Evolutionary conservation across 2,888 invertebrate species (phyloP), one percentile per base, ranked within the genome.

Genomic region (Tortricodes alternella): DNA sequence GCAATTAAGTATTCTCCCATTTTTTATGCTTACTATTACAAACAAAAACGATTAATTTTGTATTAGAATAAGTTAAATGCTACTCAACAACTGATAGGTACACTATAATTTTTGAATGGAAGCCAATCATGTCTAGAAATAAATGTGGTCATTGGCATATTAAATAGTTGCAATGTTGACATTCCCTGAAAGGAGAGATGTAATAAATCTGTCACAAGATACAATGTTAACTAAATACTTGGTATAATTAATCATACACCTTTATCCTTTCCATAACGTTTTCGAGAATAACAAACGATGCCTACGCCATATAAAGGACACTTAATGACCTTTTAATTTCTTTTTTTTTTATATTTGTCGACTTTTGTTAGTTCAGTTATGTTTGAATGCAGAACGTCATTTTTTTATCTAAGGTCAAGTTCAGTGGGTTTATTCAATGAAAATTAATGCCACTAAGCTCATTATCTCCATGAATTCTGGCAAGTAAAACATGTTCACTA

Each of bases 71-170:
- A n/a, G n/a, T n/a, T 5, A 3, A 29, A 29, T 29, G n/a, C 29
- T 29, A 29, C 11, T 29, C 11, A 11, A 29, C 11, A 29, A 11
- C 11, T 29, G 29, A 29, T 11, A n/a, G n/a, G n/a, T n/a, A 11
- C 11, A 11, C 11, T 13, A 13, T 39, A 44, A 48, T 37, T 57
- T 41, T 68, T 71, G 70, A 70, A 65, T 55, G 39, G 29, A 29
- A 50, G 71, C 73, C 71, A 73, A 71, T n/a, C n/a, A 46, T 46
- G 56, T 35, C 58, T 50, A 51, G 38, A 43, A 58, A 56, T 50
- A 52, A 43, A 52, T 29, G 43, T 23, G 24, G 43, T 34, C 15
- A 55, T 48, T 37, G 39, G 39, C 46, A 38, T 49, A 11, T 34
- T 21, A 18, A 32, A 24, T 32, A 16, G 49, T 46, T 13, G 19